A percentile compares a stretch with the other conserved stretches of the same genome.
These are phyloP conservation scores for Parambassis ranga DNA, from an alignment of 2,797 vertebrate genomes.

Conservation along the genomic window DNA sequence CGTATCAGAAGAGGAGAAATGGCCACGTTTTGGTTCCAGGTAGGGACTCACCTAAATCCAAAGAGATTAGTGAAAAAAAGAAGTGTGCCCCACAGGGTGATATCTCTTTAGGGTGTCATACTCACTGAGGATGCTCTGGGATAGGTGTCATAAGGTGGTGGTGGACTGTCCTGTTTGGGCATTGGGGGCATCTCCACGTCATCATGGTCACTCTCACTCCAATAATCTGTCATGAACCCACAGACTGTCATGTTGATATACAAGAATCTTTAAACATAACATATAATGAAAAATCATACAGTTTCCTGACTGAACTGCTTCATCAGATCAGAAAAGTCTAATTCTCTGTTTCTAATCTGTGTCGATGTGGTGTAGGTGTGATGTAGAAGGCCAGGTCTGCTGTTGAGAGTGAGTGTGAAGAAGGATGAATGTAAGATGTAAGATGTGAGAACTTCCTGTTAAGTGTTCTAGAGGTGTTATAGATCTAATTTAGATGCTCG, in stretches of 20 bases:
- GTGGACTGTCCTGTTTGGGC: constrained; percentile 95
- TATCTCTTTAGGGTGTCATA: constrained; percentile 25
- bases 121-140: constrained; percentile 93
- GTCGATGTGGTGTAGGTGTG: constrained; percentile 27
- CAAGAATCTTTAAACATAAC: background rate
- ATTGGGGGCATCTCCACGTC: constrained; percentile 91
- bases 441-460: constrained; percentile 48
- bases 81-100: background rate
- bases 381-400: constrained; percentile 2
- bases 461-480: constrained; percentile 49
- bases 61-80: background rate
- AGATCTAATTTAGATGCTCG: constrained; percentile 36
- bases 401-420: constrained; percentile 29
- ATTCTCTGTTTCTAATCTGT: constrained; percentile 7
- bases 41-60: constrained; percentile 87
- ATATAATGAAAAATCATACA: background rate
- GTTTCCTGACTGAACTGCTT: background rate
- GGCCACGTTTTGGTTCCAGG: constrained; percentile 92
- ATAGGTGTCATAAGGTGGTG: constrained; percentile 96
- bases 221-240: constrained; percentile 86
- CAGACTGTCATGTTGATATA: background rate
- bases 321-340: background rate
- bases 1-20: constrained; percentile 93
- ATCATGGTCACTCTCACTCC: constrained; percentile 99
- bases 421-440: constrained; percentile 32